Evolutionary conservation across 2,888 invertebrate genomes (phyloP).

Genomic region (Peribatodes rhomboidaria): DNA sequence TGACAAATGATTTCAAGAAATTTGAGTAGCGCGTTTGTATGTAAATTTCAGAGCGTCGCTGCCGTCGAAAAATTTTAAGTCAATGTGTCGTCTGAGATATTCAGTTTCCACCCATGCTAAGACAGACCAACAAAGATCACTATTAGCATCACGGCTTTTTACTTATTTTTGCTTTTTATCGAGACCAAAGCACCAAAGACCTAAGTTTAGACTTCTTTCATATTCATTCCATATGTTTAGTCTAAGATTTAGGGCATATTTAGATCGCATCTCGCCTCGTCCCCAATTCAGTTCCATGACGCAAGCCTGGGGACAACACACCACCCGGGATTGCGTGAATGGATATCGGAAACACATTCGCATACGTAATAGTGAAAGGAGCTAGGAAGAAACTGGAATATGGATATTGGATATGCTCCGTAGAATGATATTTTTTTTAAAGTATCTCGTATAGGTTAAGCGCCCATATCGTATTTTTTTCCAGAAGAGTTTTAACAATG

Average conservation of each 20-base stretch:
- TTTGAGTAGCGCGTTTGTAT: no score
- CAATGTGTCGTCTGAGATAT: no score
- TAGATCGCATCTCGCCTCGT: conserved; percentile 20
- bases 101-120: no score
- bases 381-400: not conserved
- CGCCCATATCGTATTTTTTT: no score
- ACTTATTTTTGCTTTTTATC: no score
- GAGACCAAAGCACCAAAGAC: not conserved
- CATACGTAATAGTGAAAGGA: conserved; percentile 11
- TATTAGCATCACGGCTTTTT: no score
- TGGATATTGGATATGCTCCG: conserved; percentile 22
- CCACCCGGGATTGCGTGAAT: conserved; percentile 29
- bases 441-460: not conserved
- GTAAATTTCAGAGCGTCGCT: no score
- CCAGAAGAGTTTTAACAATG: no score
- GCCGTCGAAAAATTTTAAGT: no score
- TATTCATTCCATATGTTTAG: conserved; percentile 14
- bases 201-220: not conserved
- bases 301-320: conserved; percentile 33
- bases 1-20: no score
- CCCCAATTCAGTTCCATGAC: conserved; percentile 29
- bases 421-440: not conserved
- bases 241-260: conserved; percentile 14
- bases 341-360: conserved; percentile 36
- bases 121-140: no score